A percentile compares a stretch with the other conserved stretches of the same genome.
phyloP scores from a whole-genome alignment of 2,113 vertebrate genomes.

The Butorides virescens region DNA sequence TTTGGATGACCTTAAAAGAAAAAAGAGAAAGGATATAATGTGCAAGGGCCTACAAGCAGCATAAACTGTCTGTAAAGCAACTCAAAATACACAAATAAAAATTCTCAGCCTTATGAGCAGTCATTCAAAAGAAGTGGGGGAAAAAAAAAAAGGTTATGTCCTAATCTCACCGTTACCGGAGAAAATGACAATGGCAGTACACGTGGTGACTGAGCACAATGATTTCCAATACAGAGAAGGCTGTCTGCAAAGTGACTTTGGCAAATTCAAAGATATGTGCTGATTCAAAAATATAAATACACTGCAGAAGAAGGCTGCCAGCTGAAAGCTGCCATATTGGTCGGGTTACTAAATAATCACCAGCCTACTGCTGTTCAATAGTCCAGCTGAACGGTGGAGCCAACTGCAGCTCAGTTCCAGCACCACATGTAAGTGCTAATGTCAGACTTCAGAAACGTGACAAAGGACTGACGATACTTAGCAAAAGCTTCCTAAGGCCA shows the following conservation, averaged over 20 bases:
- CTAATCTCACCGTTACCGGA: background rate
- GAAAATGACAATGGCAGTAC: background rate
- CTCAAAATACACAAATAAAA: background rate
- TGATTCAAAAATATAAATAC: background rate
- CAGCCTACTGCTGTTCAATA: background rate
- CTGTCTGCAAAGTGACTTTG: conserved; percentile 25
- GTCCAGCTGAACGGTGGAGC: background rate
- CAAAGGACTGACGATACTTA: background rate
- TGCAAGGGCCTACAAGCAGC: background rate
- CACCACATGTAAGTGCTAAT: background rate
- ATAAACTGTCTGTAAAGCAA: background rate
- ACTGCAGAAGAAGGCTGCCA: background rate
- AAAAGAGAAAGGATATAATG: background rate
- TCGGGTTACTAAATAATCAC: background rate
- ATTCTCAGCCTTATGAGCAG: background rate
- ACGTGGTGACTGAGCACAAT: background rate
- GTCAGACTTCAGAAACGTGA: background rate
- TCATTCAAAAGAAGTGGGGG: background rate
- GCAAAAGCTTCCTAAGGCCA: background rate
- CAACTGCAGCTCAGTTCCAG: background rate
- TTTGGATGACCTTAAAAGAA: background rate
- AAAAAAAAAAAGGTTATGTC: background rate
- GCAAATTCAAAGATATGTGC: background rate
- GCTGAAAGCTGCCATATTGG: background rate
- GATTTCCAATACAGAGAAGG: conserved; percentile 3